These are phyloP conservation scores for Siphamia tubifer DNA, from an alignment of 2,113 vertebrate species.

Conservation along the genomic window DNA sequence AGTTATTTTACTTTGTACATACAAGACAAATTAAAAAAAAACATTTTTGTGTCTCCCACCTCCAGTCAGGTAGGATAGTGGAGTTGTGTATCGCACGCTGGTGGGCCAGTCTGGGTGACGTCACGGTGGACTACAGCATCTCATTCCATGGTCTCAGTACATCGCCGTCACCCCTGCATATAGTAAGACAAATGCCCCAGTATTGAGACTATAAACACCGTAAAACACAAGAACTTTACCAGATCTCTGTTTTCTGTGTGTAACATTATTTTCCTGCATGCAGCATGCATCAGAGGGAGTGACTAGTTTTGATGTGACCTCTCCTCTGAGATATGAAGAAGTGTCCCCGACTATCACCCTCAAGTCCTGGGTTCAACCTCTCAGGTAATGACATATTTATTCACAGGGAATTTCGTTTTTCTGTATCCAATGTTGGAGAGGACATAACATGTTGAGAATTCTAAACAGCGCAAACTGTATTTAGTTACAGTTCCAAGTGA, in stretches of 20 bases:
- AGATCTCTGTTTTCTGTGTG: not conserved
- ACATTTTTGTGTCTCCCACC: conserved; percentile 4
- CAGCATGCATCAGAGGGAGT: conserved; percentile 96
- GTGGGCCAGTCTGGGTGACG: conserved; percentile 97
- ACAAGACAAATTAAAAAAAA: not conserved
- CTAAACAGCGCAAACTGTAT: no score
- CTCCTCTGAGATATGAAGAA: conserved; percentile 92
- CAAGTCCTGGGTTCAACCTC: conserved; percentile 97
- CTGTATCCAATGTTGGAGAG: no score
- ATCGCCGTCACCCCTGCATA: conserved; percentile 89
- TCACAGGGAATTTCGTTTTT: no score
- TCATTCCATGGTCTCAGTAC: conserved; percentile 92
- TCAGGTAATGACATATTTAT: conserved; percentile 79
- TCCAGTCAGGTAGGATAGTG: conserved; percentile 88
- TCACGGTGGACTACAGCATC: conserved; percentile 91
- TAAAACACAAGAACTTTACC: not conserved
- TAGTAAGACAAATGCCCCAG: conserved; percentile 81
- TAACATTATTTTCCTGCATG: not conserved
- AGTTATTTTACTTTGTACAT: not conserved
- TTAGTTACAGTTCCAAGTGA: no score
- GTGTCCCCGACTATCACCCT: conserved; percentile 91
- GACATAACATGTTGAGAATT: no score
- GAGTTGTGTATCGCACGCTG: conserved; percentile 97
- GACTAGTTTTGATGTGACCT: conserved; percentile 90
- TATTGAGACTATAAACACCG: not conserved